These are phyloP conservation scores for Dasysyrphus albostriatus DNA, from an alignment of 2,888 invertebrate genomes.

Conservation along the genomic window DNA sequence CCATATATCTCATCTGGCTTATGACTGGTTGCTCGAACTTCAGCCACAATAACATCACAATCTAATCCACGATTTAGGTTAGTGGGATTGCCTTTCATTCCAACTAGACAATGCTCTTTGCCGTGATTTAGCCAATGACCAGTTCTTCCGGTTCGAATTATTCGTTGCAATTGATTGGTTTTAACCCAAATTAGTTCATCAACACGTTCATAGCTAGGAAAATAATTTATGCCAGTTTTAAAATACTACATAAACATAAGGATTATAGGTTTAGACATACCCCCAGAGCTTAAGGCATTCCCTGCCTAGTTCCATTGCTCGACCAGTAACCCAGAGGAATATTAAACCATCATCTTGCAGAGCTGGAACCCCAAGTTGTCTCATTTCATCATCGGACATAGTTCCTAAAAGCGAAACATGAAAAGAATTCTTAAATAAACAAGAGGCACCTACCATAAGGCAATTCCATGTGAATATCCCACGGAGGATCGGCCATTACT, in stretches of 20 bases:
- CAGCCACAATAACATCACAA: slow-evolving; percentile 99
- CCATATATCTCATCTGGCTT: slow-evolving; percentile 99
- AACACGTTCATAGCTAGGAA: slow-evolving; percentile 90
- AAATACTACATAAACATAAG: not conserved
- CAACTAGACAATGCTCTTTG: slow-evolving; percentile 98
- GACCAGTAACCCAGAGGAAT: slow-evolving; percentile 98
- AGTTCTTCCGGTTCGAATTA: slow-evolving; percentile 97
- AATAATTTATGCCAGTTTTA: not conserved
- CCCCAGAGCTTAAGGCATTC: slow-evolving; percentile 99
- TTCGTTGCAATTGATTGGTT: slow-evolving; percentile 98
- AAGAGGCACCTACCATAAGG: slow-evolving; percentile 90
- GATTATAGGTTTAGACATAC: slow-evolving; percentile 57
- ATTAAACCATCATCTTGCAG: slow-evolving; percentile 98
- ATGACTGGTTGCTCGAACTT: slow-evolving; percentile 98
- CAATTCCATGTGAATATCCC: slow-evolving; percentile 99
- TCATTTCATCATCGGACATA: slow-evolving; percentile 99
- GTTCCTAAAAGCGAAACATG: slow-evolving; percentile 84
- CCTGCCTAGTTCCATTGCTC: slow-evolving; percentile 92
- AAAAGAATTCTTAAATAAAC: not conserved
- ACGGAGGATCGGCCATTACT: slow-evolving; percentile 99
- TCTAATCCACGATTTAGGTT: slow-evolving; percentile 96
- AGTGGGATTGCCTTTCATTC: slow-evolving; percentile 97
- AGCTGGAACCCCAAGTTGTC: slow-evolving; percentile 96
- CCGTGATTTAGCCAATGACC: slow-evolving; percentile 99
- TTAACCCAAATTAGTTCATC: slow-evolving; percentile 99